A percentile compares a stretch with the other conserved stretches of the same genome.
Evolutionary conservation across 1,140 invertebrate genomes (phyloP).

Genomic region (Drosophila carrolli): DNA sequence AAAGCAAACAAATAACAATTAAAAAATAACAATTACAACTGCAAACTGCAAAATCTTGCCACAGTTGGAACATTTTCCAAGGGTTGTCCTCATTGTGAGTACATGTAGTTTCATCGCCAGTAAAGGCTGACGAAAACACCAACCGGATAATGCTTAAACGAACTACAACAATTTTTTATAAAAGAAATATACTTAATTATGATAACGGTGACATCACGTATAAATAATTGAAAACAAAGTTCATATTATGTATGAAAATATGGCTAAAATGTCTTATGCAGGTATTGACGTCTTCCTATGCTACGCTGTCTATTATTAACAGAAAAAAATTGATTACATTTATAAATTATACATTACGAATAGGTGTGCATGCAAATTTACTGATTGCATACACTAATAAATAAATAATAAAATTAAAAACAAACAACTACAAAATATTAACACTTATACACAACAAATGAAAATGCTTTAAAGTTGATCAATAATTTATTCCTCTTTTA

Average conservation of each 20-base stretch:
- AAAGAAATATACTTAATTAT: slow-evolving; percentile 45
- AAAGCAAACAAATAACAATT: slow-evolving; percentile 26
- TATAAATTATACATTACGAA: slow-evolving; percentile 77
- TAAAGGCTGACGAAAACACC: slow-evolving; percentile 19
- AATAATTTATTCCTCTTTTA: slow-evolving; percentile 23
- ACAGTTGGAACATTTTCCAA: slow-evolving; percentile 60
- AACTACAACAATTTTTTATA: slow-evolving; percentile 63
- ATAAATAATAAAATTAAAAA: slow-evolving; percentile 19
- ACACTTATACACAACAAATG: slow-evolving; percentile 48
- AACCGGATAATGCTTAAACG: slow-evolving; percentile 55
- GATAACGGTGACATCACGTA: slow-evolving; percentile 47
- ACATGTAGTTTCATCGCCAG: slow-evolving; percentile 35
- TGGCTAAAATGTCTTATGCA: slow-evolving; percentile 85
- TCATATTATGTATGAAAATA: slow-evolving; percentile 81
- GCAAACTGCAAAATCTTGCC: slow-evolving; percentile 38
- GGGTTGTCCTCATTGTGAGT: slow-evolving; percentile 63
- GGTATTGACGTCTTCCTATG: slow-evolving; percentile 85
- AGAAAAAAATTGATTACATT: slow-evolving; percentile 74
- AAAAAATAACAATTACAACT: slow-evolving; percentile 22
- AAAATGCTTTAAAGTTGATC: slow-evolving; percentile 41
- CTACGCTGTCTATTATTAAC: slow-evolving; percentile 85
- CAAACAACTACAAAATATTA: slow-evolving; percentile 20
- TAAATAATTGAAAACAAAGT: slow-evolving; percentile 68
- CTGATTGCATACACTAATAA: slow-evolving; percentile 44
- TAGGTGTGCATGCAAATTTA: slow-evolving; percentile 57